phyloP scores from a whole-genome alignment of 2,113 vertebrate species.

The Cercopithecus mona region DNA sequence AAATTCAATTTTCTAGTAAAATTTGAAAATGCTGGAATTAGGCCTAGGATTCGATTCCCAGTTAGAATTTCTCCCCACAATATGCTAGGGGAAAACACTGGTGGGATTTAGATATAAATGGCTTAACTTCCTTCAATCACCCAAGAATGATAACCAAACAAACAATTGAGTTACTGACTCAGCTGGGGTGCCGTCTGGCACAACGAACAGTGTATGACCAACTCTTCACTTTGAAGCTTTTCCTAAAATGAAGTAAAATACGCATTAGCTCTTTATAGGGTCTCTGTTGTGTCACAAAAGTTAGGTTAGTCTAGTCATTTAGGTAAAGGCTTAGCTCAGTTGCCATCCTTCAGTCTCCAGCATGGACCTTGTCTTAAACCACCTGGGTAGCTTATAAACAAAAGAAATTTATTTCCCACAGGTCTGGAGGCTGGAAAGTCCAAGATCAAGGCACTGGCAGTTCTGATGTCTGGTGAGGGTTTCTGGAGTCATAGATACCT shows the following conservation, averaged over 20 bases:
- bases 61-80: conserved; percentile 56
- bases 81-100: conserved; percentile 63
- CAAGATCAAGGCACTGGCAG: not conserved
- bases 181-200: conserved; percentile 81
- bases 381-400: not conserved
- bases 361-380: not conserved
- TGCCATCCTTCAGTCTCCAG: conserved; percentile 9
- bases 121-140: conserved; percentile 76
- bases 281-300: conserved; percentile 64
- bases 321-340: conserved; percentile 54
- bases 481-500: not conserved
- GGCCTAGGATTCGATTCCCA: conserved; percentile 30
- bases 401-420: not conserved
- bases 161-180: conserved; percentile 79
- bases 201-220: conserved; percentile 73
- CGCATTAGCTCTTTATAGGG: conserved; percentile 68
- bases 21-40: conserved; percentile 52
- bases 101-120: conserved; percentile 77
- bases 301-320: conserved; percentile 46
- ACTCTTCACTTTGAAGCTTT: conserved; percentile 69
- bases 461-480: not conserved
- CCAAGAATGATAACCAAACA: conserved; percentile 70
- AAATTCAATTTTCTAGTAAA: conserved; percentile 52
- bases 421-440: not conserved
- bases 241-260: conserved; percentile 81